These are phyloP conservation scores for Hydriomena furcata DNA, from an alignment of 2,888 invertebrate species.

Conservation along the genomic window DNA sequence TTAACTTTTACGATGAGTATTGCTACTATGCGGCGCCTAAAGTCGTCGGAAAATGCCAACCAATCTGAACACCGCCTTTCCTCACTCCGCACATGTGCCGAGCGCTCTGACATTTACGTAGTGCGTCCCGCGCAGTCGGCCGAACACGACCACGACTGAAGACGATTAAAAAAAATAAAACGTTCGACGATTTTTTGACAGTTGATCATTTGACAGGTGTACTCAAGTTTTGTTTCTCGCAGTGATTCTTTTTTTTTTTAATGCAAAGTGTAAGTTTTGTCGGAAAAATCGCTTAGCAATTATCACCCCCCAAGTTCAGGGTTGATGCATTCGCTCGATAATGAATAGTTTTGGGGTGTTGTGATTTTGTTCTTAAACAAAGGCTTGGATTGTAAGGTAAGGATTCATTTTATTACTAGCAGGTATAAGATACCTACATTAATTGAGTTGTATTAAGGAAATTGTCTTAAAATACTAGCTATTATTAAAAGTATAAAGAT, in stretches of 20 bases:
- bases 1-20: constrained; percentile 17
- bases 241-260: constrained; percentile 41
- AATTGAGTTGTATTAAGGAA: no score
- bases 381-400: constrained; percentile 32
- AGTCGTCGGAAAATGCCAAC: constrained; percentile 48
- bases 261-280: constrained; percentile 47
- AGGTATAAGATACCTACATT: no score
- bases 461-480: no score
- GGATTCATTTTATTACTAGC: constrained; percentile 5
- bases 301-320: constrained; percentile 79
- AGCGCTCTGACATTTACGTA: constrained; percentile 80
- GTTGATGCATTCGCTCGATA: constrained; percentile 81
- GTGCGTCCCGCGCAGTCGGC: constrained; percentile 73
- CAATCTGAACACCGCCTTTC: constrained; percentile 56
- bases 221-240: constrained; percentile 45
- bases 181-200: constrained; percentile 43
- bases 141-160: constrained; percentile 63
- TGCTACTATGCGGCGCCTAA: constrained; percentile 6
- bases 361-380: constrained; percentile 38
- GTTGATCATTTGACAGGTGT: constrained; percentile 48
- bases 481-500: no score
- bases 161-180: constrained; percentile 42
- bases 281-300: constrained; percentile 61
- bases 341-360: constrained; percentile 55
- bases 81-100: constrained; percentile 78